Evolutionary conservation across 1,140 invertebrate genomes (phyloP).

Genomic region (Neuroterus valhalla): DNA sequence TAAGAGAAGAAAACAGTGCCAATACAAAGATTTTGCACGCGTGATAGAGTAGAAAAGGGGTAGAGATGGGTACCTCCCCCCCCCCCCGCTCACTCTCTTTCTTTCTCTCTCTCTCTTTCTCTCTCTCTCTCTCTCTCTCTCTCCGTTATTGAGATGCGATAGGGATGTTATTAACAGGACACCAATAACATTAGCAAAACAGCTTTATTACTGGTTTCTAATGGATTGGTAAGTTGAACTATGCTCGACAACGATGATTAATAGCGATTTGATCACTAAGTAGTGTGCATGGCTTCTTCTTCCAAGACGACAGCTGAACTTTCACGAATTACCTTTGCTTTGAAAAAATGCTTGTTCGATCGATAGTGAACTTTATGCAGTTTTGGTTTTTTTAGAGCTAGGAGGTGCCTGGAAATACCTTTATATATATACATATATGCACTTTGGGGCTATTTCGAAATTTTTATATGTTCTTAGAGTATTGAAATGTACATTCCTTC

Average conservation of each 20-base stretch:
- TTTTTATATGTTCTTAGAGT: background rate
- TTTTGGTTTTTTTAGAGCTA: background rate
- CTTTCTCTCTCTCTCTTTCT: background rate
- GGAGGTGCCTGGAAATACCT: background rate
- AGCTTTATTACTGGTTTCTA: slow-evolving; percentile 41
- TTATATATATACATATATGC: background rate
- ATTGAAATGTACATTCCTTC: slow-evolving; percentile 9
- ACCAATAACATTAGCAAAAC: slow-evolving; percentile 47
- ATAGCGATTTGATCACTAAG: slow-evolving; percentile 33
- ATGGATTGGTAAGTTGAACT: slow-evolving; percentile 26
- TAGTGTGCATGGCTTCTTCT: slow-evolving; percentile 19
- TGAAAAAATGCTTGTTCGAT: background rate
- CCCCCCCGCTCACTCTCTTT: no score
- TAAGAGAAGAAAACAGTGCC: no score
- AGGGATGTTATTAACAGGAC: slow-evolving; percentile 46
- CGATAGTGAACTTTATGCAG: background rate
- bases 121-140: slow-evolving; percentile 6
- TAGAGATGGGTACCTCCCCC: no score
- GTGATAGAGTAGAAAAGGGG: no score
- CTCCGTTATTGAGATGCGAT: slow-evolving; percentile 14
- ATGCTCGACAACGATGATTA: slow-evolving; percentile 43
- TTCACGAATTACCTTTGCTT: slow-evolving; percentile 17
- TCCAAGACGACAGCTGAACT: slow-evolving; percentile 17
- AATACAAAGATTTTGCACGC: no score
- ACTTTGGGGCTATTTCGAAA: background rate